These are phyloP conservation scores for Heteromurus nitidus DNA, from an alignment of 2,888 invertebrate species.

Conservation along the genomic window DNA sequence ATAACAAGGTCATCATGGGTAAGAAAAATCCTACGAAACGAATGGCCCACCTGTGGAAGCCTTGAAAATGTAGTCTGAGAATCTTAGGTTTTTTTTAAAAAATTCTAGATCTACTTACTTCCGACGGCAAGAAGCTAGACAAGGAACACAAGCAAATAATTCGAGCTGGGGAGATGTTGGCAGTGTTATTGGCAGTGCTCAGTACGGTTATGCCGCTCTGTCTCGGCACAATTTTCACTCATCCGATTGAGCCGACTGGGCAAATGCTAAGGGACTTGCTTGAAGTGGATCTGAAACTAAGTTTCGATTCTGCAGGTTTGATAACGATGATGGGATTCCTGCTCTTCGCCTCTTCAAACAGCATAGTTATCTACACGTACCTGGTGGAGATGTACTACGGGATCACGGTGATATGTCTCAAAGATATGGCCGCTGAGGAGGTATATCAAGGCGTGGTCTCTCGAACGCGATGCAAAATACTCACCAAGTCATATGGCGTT, in stretches of 20 bases:
- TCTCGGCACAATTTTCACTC: neutral
- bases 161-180: neutral
- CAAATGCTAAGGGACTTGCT: neutral
- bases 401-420: neutral
- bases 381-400: neutral
- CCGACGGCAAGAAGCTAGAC: neutral
- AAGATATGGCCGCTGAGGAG: neutral
- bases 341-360: neutral
- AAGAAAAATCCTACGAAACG: no score
- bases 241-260: constrained; percentile 8
- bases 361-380: neutral
- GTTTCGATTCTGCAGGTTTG: neutral
- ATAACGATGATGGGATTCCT: neutral
- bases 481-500: neutral
- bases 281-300: neutral
- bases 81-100: no score
- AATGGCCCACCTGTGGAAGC: no score
- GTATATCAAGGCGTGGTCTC: neutral
- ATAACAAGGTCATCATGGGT: neutral
- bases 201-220: neutral
- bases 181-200: neutral
- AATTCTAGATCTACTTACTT: neutral
- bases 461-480: neutral
- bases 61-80: no score
- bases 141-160: constrained; percentile 12